Evolutionary conservation across 1,140 invertebrate genomes (phyloP).

Genomic region (Harlomillsia oculata): DNA sequence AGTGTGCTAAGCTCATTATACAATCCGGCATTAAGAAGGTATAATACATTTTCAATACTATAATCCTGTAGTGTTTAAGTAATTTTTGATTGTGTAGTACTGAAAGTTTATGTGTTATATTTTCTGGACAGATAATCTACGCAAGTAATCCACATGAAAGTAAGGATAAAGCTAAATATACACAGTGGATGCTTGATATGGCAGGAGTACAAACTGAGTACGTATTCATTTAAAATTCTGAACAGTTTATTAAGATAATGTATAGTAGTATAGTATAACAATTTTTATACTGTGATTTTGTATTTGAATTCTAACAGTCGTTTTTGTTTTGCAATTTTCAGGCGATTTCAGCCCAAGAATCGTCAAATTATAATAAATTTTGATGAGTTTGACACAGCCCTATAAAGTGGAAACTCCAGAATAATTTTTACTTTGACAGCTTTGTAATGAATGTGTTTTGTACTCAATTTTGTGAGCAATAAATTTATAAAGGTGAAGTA

Average conservation of each 20-base stretch:
- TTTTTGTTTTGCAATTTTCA: no score
- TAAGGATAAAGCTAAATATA: slow-evolving; percentile 53
- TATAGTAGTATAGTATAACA: no score
- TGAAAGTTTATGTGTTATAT: slow-evolving; percentile 47
- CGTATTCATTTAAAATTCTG: neutral
- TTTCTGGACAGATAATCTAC: slow-evolving; percentile 73
- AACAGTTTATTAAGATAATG: no score
- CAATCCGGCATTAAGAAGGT: slow-evolving; percentile 79
- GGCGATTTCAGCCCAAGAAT: no score
- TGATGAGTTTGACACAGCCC: neutral
- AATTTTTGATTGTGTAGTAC: neutral
- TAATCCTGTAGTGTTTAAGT: neutral
- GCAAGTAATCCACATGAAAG: no score
- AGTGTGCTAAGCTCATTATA: slow-evolving; percentile 95
- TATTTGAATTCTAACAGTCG: no score
- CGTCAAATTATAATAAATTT: neutral
- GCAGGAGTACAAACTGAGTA: slow-evolving; percentile 56
- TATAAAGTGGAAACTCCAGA: neutral
- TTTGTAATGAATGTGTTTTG: no score
- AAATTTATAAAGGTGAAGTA: no score
- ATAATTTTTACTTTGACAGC: neutral
- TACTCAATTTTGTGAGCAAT: no score
- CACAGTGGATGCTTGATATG: slow-evolving; percentile 69
- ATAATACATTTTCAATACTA: neutral
- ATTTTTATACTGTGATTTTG: no score